Evolutionary conservation across 1,140 invertebrate species (phyloP).

Genomic region (Eupristina koningsbergeri): DNA sequence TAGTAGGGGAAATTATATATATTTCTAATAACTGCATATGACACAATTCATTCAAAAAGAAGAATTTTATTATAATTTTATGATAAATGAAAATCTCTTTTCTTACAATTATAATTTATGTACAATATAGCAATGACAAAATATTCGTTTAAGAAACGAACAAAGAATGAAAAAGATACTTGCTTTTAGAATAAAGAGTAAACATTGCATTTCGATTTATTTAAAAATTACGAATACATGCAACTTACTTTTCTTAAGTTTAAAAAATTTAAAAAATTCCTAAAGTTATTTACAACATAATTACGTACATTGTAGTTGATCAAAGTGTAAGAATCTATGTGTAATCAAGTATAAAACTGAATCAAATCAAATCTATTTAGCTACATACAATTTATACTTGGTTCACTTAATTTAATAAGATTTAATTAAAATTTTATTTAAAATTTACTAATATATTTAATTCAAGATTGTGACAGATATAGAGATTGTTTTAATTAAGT

Average conservation of each 20-base stretch:
- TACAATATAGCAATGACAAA: slow-evolving; percentile 38
- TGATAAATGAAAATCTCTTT: slow-evolving; percentile 42
- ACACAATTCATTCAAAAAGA: slow-evolving; percentile 21
- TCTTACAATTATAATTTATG: slow-evolving; percentile 47
- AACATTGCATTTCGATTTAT: slow-evolving; percentile 7
- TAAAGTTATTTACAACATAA: slow-evolving; percentile 41
- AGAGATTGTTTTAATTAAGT: slow-evolving; percentile 6
- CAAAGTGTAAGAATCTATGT: neutral
- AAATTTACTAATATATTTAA: neutral
- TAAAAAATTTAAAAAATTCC: slow-evolving; percentile 33
- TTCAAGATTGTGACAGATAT: neutral
- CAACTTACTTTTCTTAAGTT: neutral
- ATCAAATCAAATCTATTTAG: slow-evolving; percentile 8
- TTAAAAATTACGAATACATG: neutral
- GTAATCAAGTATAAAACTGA: slow-evolving; percentile 2
- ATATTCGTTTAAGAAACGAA: slow-evolving; percentile 3
- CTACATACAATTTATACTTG: slow-evolving; percentile 1
- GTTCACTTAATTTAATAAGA: neutral
- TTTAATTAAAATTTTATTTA: slow-evolving; percentile 14
- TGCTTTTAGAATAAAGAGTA: slow-evolving; percentile 21
- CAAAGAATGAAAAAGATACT: slow-evolving; percentile 1
- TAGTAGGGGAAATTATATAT: neutral
- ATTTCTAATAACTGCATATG: neutral
- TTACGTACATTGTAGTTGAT: slow-evolving; percentile 1
- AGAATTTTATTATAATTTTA: slow-evolving; percentile 45